Evolutionary conservation across 2,888 invertebrate species (phyloP), one percentile per base, ranked within the genome.

Genomic region (Papilio gigon): DNA sequence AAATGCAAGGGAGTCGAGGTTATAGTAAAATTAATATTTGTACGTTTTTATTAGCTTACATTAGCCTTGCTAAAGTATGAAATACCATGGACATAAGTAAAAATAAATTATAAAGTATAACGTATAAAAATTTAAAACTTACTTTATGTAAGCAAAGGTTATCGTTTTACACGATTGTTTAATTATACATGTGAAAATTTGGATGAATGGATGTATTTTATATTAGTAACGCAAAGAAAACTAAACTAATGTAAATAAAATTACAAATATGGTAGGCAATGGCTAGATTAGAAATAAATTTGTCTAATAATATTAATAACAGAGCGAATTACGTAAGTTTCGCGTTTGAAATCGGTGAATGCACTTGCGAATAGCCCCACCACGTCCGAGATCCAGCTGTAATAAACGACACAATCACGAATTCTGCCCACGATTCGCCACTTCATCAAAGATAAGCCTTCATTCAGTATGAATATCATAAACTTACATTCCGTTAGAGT

Each of bases 361-460:
- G 82, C 84, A 84, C 83, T 84, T 80, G 83, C 79, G 76, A 84
- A 79, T 80, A 80, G 76, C 78, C 75, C 77, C 76, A 76, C 82
- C 82, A 81, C 83, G 84, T 84, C 76, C 76, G 75, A 80, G 77
- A 79, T 78, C 77, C 82, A 82, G 82, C 80, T 85, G 83, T 86
- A 85, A 84, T 84, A 84, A 85, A 86, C 83, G 83, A 85, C 84
- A 80, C 79, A 78, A 86, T 88, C 88, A 89, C 89, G 89, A 88
- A 83, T 83, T 83, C 83, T 75, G 78, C 75, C 84, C 88, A 89
- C 87, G 87, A 88, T 80, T 83, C 77, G 76, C 81, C 79, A 80
- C 79, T 86, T 78, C 82, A 82, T 84, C 84, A 83, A 80, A 83
- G 82, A 86, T 85, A 81, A 80, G 79, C 76, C 77, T 75, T 79